Percentiles rank a stretch among this genome's conserved stretches.
Evolutionary conservation across 1,140 invertebrate species (phyloP).

Genomic region (Drosophila oshimai): DNA sequence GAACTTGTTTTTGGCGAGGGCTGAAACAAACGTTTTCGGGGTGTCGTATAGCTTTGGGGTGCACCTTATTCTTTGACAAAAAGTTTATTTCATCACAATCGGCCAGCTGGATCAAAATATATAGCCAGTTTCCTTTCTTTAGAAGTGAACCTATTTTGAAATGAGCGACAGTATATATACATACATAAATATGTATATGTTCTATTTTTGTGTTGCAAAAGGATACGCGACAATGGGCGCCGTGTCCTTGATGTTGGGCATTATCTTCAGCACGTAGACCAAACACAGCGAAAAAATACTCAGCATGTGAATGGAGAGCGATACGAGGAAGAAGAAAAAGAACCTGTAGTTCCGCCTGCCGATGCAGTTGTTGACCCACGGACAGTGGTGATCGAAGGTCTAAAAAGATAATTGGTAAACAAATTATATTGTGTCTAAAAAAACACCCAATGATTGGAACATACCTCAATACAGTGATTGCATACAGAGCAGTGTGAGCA

Average conservation of each 20-base stretch:
- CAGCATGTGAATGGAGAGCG: slow-evolving; percentile 98
- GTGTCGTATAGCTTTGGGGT: no score
- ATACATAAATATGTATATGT: neutral
- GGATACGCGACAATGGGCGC: slow-evolving; percentile 94
- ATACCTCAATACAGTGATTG: slow-evolving; percentile 99
- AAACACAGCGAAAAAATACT: slow-evolving; percentile 97
- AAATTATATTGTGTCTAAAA: neutral
- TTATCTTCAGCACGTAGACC: slow-evolving; percentile 94
- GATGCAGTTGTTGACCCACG: slow-evolving; percentile 99
- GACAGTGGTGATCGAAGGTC: slow-evolving; percentile 99
- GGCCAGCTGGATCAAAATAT: no score
- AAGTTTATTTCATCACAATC: no score
- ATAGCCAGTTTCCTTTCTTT: neutral
- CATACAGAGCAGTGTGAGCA: slow-evolving; percentile 99
- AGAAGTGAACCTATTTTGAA: neutral
- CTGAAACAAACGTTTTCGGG: no score
- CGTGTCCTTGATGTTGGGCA: slow-evolving; percentile 90
- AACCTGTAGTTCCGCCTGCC: slow-evolving; percentile 99
- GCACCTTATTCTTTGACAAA: no score
- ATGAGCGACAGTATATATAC: neutral
- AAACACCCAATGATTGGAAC: no score
- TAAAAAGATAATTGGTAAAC: slow-evolving; percentile 84
- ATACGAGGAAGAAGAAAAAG: slow-evolving; percentile 99
- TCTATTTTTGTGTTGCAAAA: slow-evolving; percentile 34
- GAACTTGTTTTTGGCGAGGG: no score